Evolutionary conservation across 2,888 invertebrate genomes (phyloP).

Genomic region (Rotaria macrura): DNA sequence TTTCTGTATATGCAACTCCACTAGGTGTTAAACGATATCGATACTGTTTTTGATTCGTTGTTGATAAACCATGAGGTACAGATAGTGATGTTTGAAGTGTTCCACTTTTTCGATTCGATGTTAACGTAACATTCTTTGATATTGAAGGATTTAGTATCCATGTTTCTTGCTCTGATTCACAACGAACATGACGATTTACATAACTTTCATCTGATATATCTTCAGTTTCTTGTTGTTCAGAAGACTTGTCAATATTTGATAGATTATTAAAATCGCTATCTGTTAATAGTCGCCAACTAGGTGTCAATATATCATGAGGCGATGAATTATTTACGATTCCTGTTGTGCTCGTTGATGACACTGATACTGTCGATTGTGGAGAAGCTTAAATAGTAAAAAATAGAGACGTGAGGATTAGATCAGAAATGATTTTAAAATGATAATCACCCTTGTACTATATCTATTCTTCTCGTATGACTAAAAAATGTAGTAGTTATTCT

Average conservation of each 20-base stretch:
- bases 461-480: too few relatives aligned
- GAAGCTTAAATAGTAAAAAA: not conserved
- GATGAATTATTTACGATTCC: not conserved
- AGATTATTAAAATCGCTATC: not conserved
- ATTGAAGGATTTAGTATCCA: not conserved
- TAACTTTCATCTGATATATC: constrained; percentile 15
- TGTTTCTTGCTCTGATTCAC: constrained; percentile 15
- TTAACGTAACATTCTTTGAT: not conserved
- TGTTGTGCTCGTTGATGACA: not conserved
- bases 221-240: not conserved
- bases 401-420: too few relatives aligned
- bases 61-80: not conserved
- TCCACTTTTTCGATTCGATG: not conserved
- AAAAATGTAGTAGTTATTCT: too few relatives aligned
- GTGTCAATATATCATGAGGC: not conserved
- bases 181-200: constrained; percentile 10
- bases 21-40: not conserved
- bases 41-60: not conserved
- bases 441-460: too few relatives aligned
- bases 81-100: not conserved
- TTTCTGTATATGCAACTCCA: constrained; percentile 16
- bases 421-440: too few relatives aligned
- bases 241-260: not conserved
- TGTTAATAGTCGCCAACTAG: not conserved
- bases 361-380: not conserved